Conservation (phyloP, 2,797 vertebrate genomes). For the Triplophysa yarkandensis region DNA sequence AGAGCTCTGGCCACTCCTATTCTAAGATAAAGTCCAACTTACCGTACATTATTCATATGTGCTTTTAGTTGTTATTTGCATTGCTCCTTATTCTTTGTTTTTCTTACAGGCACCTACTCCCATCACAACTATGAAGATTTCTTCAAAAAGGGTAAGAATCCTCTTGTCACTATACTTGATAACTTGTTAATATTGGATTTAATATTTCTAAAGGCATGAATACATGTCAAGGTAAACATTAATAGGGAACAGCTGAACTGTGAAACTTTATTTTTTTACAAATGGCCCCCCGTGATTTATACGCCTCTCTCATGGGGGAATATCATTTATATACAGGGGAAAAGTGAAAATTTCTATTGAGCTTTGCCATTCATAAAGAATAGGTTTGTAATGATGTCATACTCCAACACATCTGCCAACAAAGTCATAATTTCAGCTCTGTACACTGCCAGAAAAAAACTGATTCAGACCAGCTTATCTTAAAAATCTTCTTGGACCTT, state of each 20-base stretch:
- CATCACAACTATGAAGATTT: slow-evolving; percentile 97
- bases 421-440: slow-evolving; percentile 53
- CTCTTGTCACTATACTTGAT: slow-evolving; percentile 7
- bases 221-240: slow-evolving; percentile 23
- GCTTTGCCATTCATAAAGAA: slow-evolving; percentile 60
- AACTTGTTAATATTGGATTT: slow-evolving; percentile 32
- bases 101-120: slow-evolving; percentile 84
- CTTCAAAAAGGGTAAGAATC: slow-evolving; percentile 93
- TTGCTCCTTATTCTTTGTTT: background rate
- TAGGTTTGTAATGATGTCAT: slow-evolving; percentile 53
- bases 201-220: slow-evolving; percentile 6
- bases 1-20: background rate
- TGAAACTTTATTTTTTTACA: too few species aligned
- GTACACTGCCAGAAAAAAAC: slow-evolving; percentile 55
- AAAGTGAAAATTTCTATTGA: slow-evolving; percentile 30
- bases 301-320: slow-evolving; percentile 28
- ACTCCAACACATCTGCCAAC: slow-evolving; percentile 56
- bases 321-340: slow-evolving; percentile 51
- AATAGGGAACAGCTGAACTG: slow-evolving; percentile 41
- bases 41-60: background rate
- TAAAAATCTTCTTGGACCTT: slow-evolving; percentile 4
- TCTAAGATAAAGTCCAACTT: background rate
- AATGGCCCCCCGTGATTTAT: slow-evolving; percentile 48
- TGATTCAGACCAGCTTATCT: slow-evolving; percentile 63
- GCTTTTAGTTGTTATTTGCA: too few species aligned